Evolutionary conservation across 2,113 vertebrate genomes (phyloP).

Genomic region (Paracanthobrama guichenoti): DNA sequence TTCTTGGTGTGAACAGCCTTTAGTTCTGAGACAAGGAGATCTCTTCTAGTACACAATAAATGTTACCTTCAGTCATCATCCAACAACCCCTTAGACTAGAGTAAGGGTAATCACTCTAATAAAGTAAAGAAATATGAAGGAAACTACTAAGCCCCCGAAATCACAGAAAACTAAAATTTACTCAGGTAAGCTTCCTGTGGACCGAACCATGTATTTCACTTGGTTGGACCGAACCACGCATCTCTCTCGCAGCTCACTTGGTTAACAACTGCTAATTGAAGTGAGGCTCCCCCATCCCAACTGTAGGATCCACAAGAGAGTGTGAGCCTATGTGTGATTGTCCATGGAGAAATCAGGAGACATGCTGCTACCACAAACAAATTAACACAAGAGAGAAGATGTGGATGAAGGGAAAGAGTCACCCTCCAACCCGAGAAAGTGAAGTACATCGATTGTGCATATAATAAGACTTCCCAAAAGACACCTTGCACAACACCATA

Average conservation of each 20-base stretch:
- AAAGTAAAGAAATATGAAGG: background rate
- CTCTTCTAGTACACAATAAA: background rate
- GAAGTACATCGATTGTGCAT: background rate
- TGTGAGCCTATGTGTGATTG: constrained; percentile 43
- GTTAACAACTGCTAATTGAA: constrained; percentile 72
- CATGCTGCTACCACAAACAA: constrained; percentile 61
- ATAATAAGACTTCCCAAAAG: constrained; percentile 25
- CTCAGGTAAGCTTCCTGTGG: constrained; percentile 9
- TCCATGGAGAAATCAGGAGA: constrained; percentile 55
- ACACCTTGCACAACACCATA: constrained; percentile 8
- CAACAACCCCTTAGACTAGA: background rate
- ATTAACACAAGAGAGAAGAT: constrained; percentile 49
- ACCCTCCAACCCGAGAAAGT: constrained; percentile 8
- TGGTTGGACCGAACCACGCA: background rate
- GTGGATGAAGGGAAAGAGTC: constrained; percentile 55
- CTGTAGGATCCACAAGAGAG: constrained; percentile 61
- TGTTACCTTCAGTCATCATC: background rate
- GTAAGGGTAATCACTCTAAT: background rate
- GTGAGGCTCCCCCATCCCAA: constrained; percentile 62
- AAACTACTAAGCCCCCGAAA: background rate
- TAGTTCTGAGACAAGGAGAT: background rate
- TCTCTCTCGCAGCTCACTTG: background rate
- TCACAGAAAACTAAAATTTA: constrained; percentile 4
- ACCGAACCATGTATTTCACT: background rate
- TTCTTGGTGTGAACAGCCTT: background rate